Evolutionary conservation across 2,113 vertebrate genomes (phyloP), one percentile per base, ranked within the genome.

Genomic region (Eretmochelys imbricata): DNA sequence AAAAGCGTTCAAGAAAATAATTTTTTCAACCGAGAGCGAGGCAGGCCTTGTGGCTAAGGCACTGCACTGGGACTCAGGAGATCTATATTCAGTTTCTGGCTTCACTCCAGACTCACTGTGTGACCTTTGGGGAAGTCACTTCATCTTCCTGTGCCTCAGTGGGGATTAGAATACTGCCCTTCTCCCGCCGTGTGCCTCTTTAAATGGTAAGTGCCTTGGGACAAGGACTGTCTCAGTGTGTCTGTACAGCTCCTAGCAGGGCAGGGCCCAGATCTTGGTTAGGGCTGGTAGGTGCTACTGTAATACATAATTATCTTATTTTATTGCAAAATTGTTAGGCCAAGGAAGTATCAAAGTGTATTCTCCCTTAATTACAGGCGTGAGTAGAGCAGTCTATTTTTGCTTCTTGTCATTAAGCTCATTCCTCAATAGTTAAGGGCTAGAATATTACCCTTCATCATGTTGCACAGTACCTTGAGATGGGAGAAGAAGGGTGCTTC

Each of bases 21-120:
- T 27, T 35, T 65, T 1, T 5, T 69, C 42, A 53, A 10, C 3
- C 10, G 1, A 81, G 69, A 87, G 27, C 29, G 49, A 75, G 46
- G 48, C 80, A 31, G 59, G 46, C 50, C 31, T 8, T 62, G 8
- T 25, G 81, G 75, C 27, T 31, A 72, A 87, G 38, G 50, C 25
- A 54, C 86, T 79, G 27, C 1, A 3, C 9, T 75, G 50, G 80
- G 17, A 17, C 1, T 0, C 2, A 38, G n/a, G 38, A 31, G 8
- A 81, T 20, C 16, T 9, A 16, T 5, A 16, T 6, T 91, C n/a
- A 13, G 27, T 27, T 48, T 57, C 75, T 72, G 85, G 76, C 17
- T 65, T 65, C 31, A 35, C 62, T 31, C n/a, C 29, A 3, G 59
- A 62, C 29, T 31, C 27, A 14, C 29, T 6, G 29, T 62, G 59